Evolutionary conservation across 2,888 invertebrate genomes (phyloP).

Genomic region (Drosophila lacicola): DNA sequence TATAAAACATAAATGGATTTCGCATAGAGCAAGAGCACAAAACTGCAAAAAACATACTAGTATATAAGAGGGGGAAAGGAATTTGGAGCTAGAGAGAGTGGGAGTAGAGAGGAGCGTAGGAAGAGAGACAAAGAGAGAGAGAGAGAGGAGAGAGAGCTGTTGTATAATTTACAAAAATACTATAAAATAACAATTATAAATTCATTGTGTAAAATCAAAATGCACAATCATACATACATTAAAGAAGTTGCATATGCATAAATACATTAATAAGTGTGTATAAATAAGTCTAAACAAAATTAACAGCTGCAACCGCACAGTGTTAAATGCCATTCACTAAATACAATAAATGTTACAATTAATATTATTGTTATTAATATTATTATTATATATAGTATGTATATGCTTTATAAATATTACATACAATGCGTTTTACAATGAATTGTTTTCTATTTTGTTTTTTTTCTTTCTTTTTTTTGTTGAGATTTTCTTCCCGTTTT

Average conservation of each 20-base stretch:
- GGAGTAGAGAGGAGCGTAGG: slow-evolving; percentile 1
- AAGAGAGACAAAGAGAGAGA: background rate
- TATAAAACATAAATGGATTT: slow-evolving; percentile 74
- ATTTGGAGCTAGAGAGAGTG: slow-evolving; percentile 14
- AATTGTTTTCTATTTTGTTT: slow-evolving; percentile 26
- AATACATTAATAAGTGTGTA: slow-evolving; percentile 55
- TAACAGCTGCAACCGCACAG: slow-evolving; percentile 67
- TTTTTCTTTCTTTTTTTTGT: background rate
- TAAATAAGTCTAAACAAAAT: slow-evolving; percentile 76
- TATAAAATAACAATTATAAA: slow-evolving; percentile 70
- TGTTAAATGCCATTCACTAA: slow-evolving; percentile 82
- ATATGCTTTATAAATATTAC: slow-evolving; percentile 62
- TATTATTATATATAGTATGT: slow-evolving; percentile 57
- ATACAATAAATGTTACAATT: slow-evolving; percentile 67
- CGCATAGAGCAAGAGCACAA: slow-evolving; percentile 61
- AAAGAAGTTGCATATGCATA: slow-evolving; percentile 56
- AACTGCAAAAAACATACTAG: slow-evolving; percentile 20
- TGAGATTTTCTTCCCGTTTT: slow-evolving; percentile 11
- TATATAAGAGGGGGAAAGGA: background rate
- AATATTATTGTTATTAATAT: slow-evolving; percentile 48
- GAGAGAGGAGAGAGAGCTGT: slow-evolving; percentile 41
- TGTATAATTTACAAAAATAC: slow-evolving; percentile 69
- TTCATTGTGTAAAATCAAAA: slow-evolving; percentile 69
- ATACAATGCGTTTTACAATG: slow-evolving; percentile 59
- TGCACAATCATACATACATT: slow-evolving; percentile 65